A percentile compares a stretch with the other conserved stretches of the same genome.
phyloP scores from a whole-genome alignment of 2,113 vertebrate genomes.

The Amphilophus citrinellus region DNA sequence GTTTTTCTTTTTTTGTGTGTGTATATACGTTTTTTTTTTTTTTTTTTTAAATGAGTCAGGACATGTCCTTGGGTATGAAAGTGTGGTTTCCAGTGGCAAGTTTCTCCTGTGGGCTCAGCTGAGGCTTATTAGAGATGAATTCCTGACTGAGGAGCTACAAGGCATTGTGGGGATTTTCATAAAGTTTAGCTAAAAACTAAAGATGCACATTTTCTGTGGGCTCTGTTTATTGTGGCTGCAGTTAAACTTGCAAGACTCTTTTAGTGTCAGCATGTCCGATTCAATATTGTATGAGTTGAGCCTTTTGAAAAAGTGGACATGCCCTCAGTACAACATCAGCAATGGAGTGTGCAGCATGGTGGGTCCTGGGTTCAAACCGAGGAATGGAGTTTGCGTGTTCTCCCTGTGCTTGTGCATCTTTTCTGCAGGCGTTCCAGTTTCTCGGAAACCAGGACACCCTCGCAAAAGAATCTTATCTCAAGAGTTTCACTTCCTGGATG shows the following conservation, averaged over 20 bases:
- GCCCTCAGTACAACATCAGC: background rate
- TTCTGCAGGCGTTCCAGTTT: no score
- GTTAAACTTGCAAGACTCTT: background rate
- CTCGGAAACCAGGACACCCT: background rate
- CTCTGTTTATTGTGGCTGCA: background rate
- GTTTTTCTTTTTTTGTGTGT: background rate
- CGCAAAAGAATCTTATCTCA: background rate
- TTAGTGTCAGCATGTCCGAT: background rate
- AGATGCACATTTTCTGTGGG: background rate
- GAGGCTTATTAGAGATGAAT: background rate
- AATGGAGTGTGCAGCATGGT: background rate
- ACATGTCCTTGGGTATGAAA: background rate
- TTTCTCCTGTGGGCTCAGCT: background rate
- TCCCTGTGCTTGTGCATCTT: background rate
- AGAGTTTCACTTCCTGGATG: background rate
- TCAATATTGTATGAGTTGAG: background rate
- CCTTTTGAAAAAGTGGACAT: background rate
- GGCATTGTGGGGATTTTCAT: background rate
- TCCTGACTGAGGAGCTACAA: background rate
- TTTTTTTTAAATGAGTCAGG: background rate
- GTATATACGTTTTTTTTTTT: no score
- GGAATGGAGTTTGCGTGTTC: no score
- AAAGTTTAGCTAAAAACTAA: background rate
- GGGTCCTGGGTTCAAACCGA: background rate
- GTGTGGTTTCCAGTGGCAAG: background rate